Evolutionary conservation across 2,888 invertebrate species (phyloP), one percentile per base, ranked within the genome.

Genomic region (Eupeodes latifasciatus): DNA sequence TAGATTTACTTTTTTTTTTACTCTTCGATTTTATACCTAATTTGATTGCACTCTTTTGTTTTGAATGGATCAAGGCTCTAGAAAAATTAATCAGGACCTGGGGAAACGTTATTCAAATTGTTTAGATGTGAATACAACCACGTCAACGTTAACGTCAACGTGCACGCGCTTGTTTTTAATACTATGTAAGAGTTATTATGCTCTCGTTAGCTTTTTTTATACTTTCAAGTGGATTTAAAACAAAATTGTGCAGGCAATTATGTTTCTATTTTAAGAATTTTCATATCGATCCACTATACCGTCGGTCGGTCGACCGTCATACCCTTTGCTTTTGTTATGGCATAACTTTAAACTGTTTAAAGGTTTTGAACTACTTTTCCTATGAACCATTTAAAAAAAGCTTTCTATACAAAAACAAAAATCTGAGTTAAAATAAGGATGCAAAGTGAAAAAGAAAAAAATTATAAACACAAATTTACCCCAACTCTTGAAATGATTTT

Each of bases 321-420:
- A 19, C 6, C 36, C 36, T 76, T 64, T 44, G 5, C 47, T 47
- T 47, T 47, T 64, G 27, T 44, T 16, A 57, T 44, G 44, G 71
- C 27, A 47, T 11, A 72, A 72, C 76, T 76, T 62, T 51, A 51
- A 62, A 76, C 53, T 40, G 57, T 57, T 66, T 55, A 34, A 78
- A 78, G 59, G 49, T 77, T 57, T 77, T 44, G 77, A 76, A 76
- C 72, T 72, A 72, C 72, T 72, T 72, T 72, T n/a, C 4, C 16
- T 51, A 6, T n/a, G 57, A 72, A 72, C 12, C 16, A 55, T 44
- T 19, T 44, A 19, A 14, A 71, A 71, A 40, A 71, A 55, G 12
- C 34, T 1, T 51, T 34, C 16, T 49, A 16, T 11, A 53, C 40
- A 69, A 6, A 40, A 6, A 59, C 19, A 55, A 44, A 72, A 19